Base-by-base conservation (phyloP, 1,140 invertebrate species). In the Megathymus violae region DNA sequence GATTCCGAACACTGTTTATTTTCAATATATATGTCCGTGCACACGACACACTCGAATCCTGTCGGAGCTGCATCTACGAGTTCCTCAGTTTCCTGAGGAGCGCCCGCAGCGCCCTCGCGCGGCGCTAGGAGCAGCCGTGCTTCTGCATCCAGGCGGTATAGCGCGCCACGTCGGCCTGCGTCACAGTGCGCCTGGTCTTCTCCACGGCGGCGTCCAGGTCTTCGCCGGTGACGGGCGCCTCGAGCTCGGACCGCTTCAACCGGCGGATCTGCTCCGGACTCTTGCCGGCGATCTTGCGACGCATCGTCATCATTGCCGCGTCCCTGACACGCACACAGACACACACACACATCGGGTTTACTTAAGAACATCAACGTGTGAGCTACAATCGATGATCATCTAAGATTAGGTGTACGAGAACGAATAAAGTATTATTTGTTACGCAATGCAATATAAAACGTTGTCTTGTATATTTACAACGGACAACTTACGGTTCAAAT, bases 291-390 rank as follows among this genome's bases (percentile, higher is more conserved):
- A 99, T 99, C 87, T 97, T 97, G 22, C 97, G 93, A 44, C 98
- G 92, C 97, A 99, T 99, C 1, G 97, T 96, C 98, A 99, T 99
- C 98, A 99, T 99, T 6, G 98, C 97, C 41, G 98, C 98, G 93
- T 99, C 98, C 69, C 97, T 36, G 44, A n/a, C n/a, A n/a, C n/a
- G n/a, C n/a, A n/a, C n/a, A n/a, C n/a, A n/a, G n/a, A n/a, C n/a
- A n/a, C n/a, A n/a, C n/a, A n/a, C n/a, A n/a, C n/a, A n/a, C n/a
- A n/a, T n/a, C n/a, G n/a, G n/a, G n/a, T n/a, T n/a, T n/a, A n/a
- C n/a, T n/a, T n/a, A n/a, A n/a, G n/a, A n/a, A n/a, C n/a, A n/a
- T n/a, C n/a, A n/a, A n/a, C n/a, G n/a, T n/a, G n/a, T n/a, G n/a
- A n/a, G n/a, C n/a, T n/a, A n/a, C n/a, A n/a, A n/a, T n/a, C n/a